Evolutionary conservation across 2,888 invertebrate species (phyloP).

Genomic region (Drosophila gaucha): DNA sequence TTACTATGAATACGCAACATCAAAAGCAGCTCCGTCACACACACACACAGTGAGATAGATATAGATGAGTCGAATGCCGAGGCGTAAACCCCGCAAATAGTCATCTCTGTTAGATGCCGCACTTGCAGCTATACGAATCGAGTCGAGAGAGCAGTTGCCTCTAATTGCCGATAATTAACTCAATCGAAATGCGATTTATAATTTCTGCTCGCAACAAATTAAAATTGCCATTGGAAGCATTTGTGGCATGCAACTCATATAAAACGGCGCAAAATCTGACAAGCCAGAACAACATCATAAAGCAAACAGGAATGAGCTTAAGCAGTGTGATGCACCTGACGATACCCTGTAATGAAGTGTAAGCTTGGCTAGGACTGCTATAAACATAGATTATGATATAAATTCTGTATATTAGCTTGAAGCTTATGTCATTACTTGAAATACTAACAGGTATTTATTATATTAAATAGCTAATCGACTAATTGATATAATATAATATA

Average conservation of each 20-base stretch:
- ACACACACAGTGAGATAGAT: background rate
- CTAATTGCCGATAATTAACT: slow-evolving; percentile 71
- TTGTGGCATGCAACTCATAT: slow-evolving; percentile 64
- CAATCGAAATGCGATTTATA: slow-evolving; percentile 72
- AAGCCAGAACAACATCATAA: slow-evolving; percentile 66
- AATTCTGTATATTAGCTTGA: background rate
- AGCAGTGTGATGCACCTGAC: background rate
- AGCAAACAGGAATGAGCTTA: slow-evolving; percentile 32
- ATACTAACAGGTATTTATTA: too few species aligned
- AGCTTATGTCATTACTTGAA: too few species aligned
- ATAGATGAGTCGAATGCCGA: slow-evolving; percentile 27
- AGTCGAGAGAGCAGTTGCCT: slow-evolving; percentile 50
- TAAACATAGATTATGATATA: too few species aligned
- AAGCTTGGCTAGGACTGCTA: background rate
- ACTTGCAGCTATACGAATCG: slow-evolving; percentile 4
- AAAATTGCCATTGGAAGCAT: slow-evolving; percentile 70
- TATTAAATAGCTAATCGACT: too few species aligned
- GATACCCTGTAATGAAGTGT: slow-evolving; percentile 5
- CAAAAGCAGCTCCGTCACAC: slow-evolving; percentile 35
- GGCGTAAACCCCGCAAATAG: slow-evolving; percentile 31
- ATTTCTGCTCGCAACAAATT: slow-evolving; percentile 77
- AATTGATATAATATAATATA: too few species aligned
- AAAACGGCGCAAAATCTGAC: slow-evolving; percentile 69
- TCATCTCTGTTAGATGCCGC: slow-evolving; percentile 29
- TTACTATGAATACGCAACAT: slow-evolving; percentile 29